These are phyloP conservation scores for Harmothoe impar DNA, from an alignment of 2,888 invertebrate genomes.

Conservation along the genomic window DNA sequence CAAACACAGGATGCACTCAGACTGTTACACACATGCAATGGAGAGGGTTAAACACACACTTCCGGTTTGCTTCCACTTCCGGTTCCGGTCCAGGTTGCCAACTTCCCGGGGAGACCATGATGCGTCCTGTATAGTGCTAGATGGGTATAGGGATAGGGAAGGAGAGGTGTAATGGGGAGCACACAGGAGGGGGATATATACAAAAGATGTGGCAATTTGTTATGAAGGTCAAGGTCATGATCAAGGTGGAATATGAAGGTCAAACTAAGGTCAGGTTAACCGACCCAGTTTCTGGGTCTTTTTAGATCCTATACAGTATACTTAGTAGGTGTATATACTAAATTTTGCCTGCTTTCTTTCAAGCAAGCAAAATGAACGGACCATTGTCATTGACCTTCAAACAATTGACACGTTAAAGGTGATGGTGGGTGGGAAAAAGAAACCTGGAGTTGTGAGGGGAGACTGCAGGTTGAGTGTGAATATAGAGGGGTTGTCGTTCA, in stretches of 20 bases:
- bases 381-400: conserved; percentile 3
- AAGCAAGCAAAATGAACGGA: not conserved
- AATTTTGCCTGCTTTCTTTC: no score
- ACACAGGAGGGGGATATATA: not conserved
- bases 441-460: not conserved
- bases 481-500: not conserved
- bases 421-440: not conserved
- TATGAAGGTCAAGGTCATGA: conserved; percentile 22
- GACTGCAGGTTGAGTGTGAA: not conserved
- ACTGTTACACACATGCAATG: conserved; percentile 33
- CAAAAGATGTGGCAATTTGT: not conserved
- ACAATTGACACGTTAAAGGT: not conserved
- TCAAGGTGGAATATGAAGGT: not conserved
- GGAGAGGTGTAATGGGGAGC: not conserved
- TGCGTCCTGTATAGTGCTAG: not conserved
- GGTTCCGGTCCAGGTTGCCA: not conserved
- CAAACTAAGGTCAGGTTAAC: not conserved
- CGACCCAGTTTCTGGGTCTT: not conserved
- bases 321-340: no score
- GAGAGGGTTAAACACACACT: conserved; percentile 4
- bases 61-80: not conserved
- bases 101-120: not conserved
- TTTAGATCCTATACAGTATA: no score
- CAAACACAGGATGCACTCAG: conserved; percentile 60
- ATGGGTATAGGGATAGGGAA: no score